These are phyloP conservation scores for Idaea dimidiata DNA, from an alignment of 2,888 invertebrate genomes.

Conservation along the genomic window DNA sequence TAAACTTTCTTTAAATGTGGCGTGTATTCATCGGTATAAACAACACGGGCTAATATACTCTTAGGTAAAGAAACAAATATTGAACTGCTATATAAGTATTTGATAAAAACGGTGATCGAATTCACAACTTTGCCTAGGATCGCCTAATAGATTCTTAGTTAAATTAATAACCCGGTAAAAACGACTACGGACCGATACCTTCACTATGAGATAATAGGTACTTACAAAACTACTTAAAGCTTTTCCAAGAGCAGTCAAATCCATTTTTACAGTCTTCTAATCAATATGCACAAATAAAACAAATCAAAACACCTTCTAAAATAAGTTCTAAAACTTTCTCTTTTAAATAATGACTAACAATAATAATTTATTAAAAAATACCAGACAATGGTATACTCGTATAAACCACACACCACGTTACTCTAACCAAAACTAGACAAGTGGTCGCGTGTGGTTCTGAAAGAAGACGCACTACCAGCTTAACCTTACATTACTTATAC, in stretches of 20 bases:
- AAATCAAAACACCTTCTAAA: not conserved
- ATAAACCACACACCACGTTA: not conserved
- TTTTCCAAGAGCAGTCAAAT: constrained; percentile 63
- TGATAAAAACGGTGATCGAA: too few relatives aligned
- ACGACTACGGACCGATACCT: not conserved
- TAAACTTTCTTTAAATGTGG: too few relatives aligned
- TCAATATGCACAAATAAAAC: not conserved
- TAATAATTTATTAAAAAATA: not conserved
- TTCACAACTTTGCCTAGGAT: too few relatives aligned
- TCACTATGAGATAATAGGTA: constrained; percentile 23
- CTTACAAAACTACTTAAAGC: constrained; percentile 72
- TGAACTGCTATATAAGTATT: too few relatives aligned
- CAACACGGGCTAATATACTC: too few relatives aligned
- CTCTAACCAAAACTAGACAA: constrained; percentile 15
- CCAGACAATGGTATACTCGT: too few relatives aligned
- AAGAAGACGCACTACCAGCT: constrained; percentile 58
- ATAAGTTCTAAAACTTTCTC: not conserved
- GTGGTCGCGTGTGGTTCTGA: constrained; percentile 61
- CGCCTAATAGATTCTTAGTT: not conserved
- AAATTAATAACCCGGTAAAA: not conserved
- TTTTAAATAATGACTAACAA: not conserved
- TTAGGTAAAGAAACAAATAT: too few relatives aligned
- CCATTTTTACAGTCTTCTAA: constrained; percentile 43
- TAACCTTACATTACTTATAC: constrained; percentile 39
- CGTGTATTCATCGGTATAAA: too few relatives aligned